Evolutionary conservation across 2,888 invertebrate species (phyloP).

Genomic region (Euclidia mi): DNA sequence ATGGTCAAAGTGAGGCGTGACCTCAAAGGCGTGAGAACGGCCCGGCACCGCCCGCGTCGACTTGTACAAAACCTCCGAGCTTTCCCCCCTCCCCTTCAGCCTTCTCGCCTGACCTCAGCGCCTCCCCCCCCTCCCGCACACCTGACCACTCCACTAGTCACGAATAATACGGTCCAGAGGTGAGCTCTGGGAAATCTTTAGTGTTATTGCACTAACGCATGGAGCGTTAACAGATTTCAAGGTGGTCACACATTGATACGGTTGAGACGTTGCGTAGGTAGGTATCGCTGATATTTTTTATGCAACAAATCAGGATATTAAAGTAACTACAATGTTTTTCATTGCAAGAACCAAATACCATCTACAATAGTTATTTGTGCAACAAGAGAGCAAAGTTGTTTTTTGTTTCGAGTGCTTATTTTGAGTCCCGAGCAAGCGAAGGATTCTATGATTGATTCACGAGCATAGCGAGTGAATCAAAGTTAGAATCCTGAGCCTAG

Average conservation of each 20-base stretch:
- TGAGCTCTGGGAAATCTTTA: conserved; percentile 41
- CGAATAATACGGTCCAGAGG: conserved; percentile 51
- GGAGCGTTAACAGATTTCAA: conserved; percentile 33
- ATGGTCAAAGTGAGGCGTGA: conserved; percentile 87
- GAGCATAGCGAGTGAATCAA: no score
- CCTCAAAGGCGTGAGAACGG: conserved; percentile 87
- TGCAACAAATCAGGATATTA: no score
- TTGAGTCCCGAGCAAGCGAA: no score
- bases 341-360: no score
- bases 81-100: conserved; percentile 53
- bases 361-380: no score
- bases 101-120: conserved; percentile 63
- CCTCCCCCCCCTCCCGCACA: conserved; percentile 42
- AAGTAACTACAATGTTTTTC: no score
- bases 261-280: no score
- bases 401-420: no score
- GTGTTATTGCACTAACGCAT: conserved; percentile 40
- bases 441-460: no score
- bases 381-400: no score
- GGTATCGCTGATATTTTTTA: no score
- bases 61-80: conserved; percentile 42
- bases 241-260: conserved; percentile 15
- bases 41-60: conserved; percentile 70
- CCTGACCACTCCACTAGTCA: conserved; percentile 55
- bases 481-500: no score